A percentile compares a stretch with the other conserved stretches of the same genome.
Conservation (phyloP, 2,797 vertebrate genomes). For the Lateolabrax maculatus region DNA sequence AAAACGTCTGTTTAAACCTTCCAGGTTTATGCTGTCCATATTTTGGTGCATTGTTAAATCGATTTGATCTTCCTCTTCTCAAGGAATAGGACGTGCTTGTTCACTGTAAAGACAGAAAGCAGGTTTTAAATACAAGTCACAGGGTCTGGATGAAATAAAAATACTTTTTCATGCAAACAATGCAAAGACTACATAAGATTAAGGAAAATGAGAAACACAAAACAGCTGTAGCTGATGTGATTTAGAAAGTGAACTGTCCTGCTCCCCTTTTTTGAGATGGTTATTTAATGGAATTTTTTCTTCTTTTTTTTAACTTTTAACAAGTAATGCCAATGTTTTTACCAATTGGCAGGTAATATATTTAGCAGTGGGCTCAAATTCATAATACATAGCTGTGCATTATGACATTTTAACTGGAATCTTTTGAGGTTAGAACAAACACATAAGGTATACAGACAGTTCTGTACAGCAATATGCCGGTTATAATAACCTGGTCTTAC, state of each 20-base stretch:
- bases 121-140: neutral
- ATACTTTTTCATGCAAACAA: neutral
- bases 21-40: constrained; percentile 37
- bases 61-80: constrained; percentile 97
- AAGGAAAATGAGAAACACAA: neutral
- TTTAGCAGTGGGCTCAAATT: neutral
- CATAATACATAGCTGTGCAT: neutral
- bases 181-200: neutral
- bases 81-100: constrained; percentile 93
- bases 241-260: neutral
- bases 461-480: neutral
- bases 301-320: neutral
- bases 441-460: neutral
- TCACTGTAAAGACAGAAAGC: constrained; percentile 85
- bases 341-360: neutral
- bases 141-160: neutral
- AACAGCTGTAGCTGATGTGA: neutral
- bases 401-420: neutral
- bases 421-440: neutral
- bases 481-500: no score
- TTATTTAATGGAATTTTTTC: neutral
- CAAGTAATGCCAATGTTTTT: neutral
- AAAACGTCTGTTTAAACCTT: constrained; percentile 37
- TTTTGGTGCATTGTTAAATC: constrained; percentile 81
- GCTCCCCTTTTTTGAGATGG: neutral